Evolutionary conservation across 2,888 invertebrate species (phyloP).

Genomic region (Serripes groenlandicus): DNA sequence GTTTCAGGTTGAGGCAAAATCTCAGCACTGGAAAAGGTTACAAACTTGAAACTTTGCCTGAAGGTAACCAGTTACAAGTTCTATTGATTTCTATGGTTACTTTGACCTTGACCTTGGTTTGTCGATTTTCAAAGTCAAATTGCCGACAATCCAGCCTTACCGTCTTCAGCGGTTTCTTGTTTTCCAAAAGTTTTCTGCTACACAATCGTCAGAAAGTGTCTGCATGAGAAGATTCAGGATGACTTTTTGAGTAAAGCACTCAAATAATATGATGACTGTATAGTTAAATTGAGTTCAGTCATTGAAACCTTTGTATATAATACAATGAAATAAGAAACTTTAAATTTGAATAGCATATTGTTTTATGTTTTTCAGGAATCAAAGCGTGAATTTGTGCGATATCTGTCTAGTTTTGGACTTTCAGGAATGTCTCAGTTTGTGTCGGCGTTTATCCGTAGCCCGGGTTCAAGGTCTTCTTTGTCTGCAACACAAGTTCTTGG

Average conservation of each 20-base stretch:
- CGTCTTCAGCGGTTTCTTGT: too few relatives aligned
- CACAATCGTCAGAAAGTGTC: neutral
- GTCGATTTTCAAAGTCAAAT: too few relatives aligned
- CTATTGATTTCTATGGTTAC: neutral
- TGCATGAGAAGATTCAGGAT: neutral
- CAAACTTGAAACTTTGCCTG: too few relatives aligned
- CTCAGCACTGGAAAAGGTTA: too few relatives aligned
- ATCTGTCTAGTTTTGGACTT: conserved; percentile 39
- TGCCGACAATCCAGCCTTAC: too few relatives aligned
- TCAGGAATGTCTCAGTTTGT: conserved; percentile 47
- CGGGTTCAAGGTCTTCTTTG: neutral
- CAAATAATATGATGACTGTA: neutral
- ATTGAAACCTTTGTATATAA: neutral
- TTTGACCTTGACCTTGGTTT: neutral
- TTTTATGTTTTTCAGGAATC: conserved; percentile 38
- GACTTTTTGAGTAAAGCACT: neutral
- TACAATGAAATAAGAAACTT: neutral
- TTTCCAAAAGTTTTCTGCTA: too few relatives aligned
- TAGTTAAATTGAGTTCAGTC: neutral
- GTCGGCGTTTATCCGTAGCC: conserved; percentile 46
- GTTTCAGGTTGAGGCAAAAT: too few relatives aligned
- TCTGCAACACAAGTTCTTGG: neutral
- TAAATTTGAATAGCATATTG: neutral
- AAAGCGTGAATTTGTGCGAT: conserved; percentile 41
- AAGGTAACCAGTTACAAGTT: too few relatives aligned